Evolutionary conservation across 1,140 invertebrate genomes (phyloP).

Genomic region (Probaryconus sp.): DNA sequence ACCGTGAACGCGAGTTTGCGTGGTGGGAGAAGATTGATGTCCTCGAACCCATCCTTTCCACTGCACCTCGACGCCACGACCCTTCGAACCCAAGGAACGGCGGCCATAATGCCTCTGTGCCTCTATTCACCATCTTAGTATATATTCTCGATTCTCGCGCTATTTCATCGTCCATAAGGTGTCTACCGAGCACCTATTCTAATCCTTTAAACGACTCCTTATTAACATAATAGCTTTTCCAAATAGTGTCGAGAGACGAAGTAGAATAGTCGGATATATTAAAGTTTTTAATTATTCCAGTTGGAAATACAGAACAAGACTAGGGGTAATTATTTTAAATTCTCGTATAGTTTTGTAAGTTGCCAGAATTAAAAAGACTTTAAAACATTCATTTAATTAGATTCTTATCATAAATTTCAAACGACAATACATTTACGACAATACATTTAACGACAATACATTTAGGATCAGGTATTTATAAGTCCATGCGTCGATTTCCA

Average conservation of each 20-base stretch:
- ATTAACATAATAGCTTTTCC: conserved; percentile 68
- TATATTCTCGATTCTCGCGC: conserved; percentile 58
- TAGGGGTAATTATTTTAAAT: too few relatives aligned
- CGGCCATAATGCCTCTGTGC: conserved; percentile 76
- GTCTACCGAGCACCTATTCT: conserved; percentile 68
- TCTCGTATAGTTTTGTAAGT: too few relatives aligned
- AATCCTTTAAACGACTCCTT: conserved; percentile 70
- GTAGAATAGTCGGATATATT: too few relatives aligned
- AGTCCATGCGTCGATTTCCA: not conserved
- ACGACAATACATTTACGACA: too few relatives aligned
- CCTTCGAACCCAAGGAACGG: conserved; percentile 73
- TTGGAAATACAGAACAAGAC: too few relatives aligned
- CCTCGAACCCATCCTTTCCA: conserved; percentile 72
- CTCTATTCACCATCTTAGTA: conserved; percentile 69
- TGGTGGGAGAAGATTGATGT: conserved; percentile 76
- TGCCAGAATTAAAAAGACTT: too few relatives aligned
- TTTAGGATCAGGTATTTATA: too few relatives aligned
- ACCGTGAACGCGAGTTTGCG: conserved; percentile 33
- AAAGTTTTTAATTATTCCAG: too few relatives aligned
- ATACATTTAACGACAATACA: not conserved
- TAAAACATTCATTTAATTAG: too few relatives aligned
- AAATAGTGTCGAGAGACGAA: conserved; percentile 39
- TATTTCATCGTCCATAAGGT: conserved; percentile 77
- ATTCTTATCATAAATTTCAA: too few relatives aligned
- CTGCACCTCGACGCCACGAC: conserved; percentile 68